Percentiles rank a stretch among this genome's conserved stretches.
Conservation (phyloP, 2,888 invertebrate genomes). For the Colostygia pectinataria region DNA sequence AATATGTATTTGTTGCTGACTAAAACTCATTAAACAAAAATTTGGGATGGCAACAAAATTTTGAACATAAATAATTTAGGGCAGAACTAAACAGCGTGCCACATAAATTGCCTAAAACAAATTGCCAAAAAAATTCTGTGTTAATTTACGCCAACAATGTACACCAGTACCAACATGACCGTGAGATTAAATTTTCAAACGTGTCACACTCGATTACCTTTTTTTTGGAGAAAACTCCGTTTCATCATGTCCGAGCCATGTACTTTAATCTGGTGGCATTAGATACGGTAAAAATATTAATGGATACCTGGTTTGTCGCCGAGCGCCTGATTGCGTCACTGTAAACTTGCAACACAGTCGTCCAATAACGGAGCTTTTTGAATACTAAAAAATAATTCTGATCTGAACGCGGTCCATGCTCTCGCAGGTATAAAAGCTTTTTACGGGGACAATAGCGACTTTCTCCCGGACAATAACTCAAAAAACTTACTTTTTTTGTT, state of each 20-base stretch:
- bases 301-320: constrained; percentile 42
- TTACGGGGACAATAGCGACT: constrained; percentile 65
- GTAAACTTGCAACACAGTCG: constrained; percentile 49
- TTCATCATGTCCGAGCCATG: constrained; percentile 57
- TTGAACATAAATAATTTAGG: constrained; percentile 34
- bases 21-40: background rate
- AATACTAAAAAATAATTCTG: constrained; percentile 68
- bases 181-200: constrained; percentile 75
- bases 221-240: constrained; percentile 62
- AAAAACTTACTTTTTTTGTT: constrained; percentile 65
- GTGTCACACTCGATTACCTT: constrained; percentile 63
- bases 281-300: constrained; percentile 44
- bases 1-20: too few species aligned
- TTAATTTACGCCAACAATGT: constrained; percentile 61
- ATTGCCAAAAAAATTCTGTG: constrained; percentile 53
- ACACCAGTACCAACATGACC: constrained; percentile 58
- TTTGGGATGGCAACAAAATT: constrained; percentile 14
- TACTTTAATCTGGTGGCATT: constrained; percentile 54
- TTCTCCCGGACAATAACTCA: constrained; percentile 70
- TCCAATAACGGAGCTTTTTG: constrained; percentile 58
- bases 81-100: constrained; percentile 39
- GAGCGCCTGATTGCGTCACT: constrained; percentile 28
- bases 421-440: constrained; percentile 68
- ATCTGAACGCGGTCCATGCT: constrained; percentile 56
- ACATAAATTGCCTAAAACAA: constrained; percentile 58